Percentiles rank a stretch among this genome's conserved stretches.
Evolutionary conservation across 1,140 invertebrate species (phyloP).

Genomic region (Zaprionus ornatus): DNA sequence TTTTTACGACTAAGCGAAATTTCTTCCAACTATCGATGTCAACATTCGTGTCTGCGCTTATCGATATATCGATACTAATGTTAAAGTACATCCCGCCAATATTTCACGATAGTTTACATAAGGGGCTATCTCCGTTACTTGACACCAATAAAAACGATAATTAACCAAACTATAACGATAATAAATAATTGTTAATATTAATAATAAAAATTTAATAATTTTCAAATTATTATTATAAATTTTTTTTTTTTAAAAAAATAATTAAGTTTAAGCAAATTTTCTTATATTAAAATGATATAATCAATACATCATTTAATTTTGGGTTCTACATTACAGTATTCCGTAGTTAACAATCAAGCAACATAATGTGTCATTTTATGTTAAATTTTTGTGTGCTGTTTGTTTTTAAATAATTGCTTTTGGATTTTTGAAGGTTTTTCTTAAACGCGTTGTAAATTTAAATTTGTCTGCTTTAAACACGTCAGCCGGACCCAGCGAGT

Average conservation of each 20-base stretch:
- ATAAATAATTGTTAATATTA: too few species aligned
- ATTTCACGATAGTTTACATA: neutral
- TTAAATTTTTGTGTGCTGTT: slow-evolving; percentile 4
- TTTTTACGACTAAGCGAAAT: slow-evolving; percentile 41
- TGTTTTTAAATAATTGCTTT: slow-evolving; percentile 3
- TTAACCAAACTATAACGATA: too few species aligned
- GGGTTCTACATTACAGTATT: neutral
- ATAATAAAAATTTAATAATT: too few species aligned
- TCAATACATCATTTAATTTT: neutral
- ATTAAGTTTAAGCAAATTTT: neutral
- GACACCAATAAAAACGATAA: too few species aligned
- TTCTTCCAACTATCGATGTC: slow-evolving; percentile 22
- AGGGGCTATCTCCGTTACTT: neutral
- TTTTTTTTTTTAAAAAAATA: neutral
- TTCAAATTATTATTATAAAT: too few species aligned
- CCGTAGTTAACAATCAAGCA: neutral
- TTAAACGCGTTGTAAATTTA: neutral
- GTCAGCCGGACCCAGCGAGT: slow-evolving; percentile 7
- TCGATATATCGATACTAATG: slow-evolving; percentile 10
- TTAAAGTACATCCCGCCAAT: neutral
- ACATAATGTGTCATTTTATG: neutral
- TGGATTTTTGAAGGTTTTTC: neutral
- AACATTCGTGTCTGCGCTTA: neutral
- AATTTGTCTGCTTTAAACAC: neutral
- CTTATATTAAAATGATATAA: neutral